These are phyloP conservation scores for Palythoa grandis DNA, from an alignment of 92 coral and sea anemone genomes.

Conservation along the genomic window DNA sequence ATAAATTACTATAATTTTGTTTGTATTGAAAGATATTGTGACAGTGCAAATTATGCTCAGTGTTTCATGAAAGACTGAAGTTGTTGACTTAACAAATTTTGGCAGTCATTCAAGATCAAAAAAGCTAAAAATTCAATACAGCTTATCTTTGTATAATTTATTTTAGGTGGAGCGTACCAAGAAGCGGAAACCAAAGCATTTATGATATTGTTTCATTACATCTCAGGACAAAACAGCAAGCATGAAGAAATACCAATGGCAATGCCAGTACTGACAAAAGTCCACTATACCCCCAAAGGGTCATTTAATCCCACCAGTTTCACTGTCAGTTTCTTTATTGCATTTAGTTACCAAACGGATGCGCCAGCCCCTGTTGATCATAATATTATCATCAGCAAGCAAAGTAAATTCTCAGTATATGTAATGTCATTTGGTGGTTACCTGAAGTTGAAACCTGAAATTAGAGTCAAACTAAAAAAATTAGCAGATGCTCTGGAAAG, in stretches of 20 bases:
- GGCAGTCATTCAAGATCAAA: too few species aligned
- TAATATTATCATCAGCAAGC: conserved; percentile 59
- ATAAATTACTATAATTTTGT: too few species aligned
- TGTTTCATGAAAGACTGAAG: too few species aligned
- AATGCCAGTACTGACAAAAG: conserved; percentile 72
- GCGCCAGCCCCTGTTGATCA: conserved; percentile 70
- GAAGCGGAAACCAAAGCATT: conserved; percentile 72
- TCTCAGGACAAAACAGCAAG: conserved; percentile 63
- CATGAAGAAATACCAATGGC: conserved; percentile 76
- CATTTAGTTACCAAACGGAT: conserved; percentile 65
- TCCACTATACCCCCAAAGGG: conserved; percentile 75
- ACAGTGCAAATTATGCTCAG: too few species aligned
- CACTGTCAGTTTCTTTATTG: conserved; percentile 80
- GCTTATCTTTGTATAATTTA: too few species aligned
- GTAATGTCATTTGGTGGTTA: conserved; percentile 65
- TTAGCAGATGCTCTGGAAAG: conserved; percentile 66
- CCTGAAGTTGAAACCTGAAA: conserved; percentile 47
- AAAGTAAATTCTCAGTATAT: conserved; percentile 63
- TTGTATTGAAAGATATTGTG: too few species aligned
- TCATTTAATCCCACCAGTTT: conserved; percentile 82
- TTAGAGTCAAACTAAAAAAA: conserved; percentile 54
- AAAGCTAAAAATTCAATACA: not conserved
- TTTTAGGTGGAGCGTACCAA: conserved; percentile 64
- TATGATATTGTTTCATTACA: conserved; percentile 75
- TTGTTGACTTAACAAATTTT: too few species aligned